Conservation (phyloP, 2,113 vertebrate species). For the Dinomys branickii region DNA sequence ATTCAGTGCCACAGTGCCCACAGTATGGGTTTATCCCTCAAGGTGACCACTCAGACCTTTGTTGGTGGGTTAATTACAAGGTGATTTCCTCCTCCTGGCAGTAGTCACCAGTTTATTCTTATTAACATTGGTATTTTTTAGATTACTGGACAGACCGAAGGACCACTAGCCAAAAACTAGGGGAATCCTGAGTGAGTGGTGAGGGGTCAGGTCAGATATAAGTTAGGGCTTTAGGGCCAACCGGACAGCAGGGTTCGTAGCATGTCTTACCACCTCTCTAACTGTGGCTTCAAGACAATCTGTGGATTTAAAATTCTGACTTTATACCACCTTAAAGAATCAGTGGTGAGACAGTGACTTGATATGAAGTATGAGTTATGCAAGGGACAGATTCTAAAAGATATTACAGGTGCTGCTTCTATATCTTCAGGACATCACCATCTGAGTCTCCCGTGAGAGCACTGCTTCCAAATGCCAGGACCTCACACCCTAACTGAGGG, state of each 20-base stretch:
- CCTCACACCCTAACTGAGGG: neutral
- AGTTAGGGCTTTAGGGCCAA: neutral
- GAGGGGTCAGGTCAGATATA: neutral
- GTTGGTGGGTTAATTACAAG: no score
- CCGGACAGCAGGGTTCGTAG: neutral
- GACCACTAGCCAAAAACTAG: neutral
- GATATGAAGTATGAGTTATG: neutral
- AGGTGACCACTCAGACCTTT: neutral
- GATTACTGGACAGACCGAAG: neutral
- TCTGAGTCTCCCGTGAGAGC: neutral
- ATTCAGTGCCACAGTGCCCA: neutral
- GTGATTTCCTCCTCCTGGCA: neutral
- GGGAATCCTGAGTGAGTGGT: neutral
- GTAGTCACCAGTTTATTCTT: neutral
- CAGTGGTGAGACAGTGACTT: neutral
- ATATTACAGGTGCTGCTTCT: neutral
- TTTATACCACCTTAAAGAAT: neutral
- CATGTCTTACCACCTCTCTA: neutral
- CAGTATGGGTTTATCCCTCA: neutral
- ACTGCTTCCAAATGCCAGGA: neutral
- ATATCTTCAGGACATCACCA: neutral
- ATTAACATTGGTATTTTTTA: neutral
- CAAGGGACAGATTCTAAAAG: neutral
- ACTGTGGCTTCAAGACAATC: neutral
- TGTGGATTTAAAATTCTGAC: neutral